Percentiles rank a stretch among this genome's conserved stretches.
These are phyloP conservation scores for Brachionus sp. DNA, from an alignment of 1,140 invertebrate species.

Conservation along the genomic window DNA sequence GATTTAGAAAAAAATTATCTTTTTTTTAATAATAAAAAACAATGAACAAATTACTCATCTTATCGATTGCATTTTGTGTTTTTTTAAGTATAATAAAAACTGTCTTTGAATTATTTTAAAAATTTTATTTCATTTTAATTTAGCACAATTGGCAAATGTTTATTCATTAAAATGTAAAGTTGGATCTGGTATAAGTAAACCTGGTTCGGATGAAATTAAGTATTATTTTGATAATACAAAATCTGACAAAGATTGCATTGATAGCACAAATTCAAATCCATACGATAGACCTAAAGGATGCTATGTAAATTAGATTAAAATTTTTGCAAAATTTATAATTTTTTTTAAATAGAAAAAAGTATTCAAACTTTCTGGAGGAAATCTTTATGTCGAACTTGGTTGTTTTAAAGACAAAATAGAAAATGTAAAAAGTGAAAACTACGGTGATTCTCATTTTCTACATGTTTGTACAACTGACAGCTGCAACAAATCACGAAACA, in stretches of 20 bases:
- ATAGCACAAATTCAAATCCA: background rate
- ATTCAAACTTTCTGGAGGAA: background rate
- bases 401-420: background rate
- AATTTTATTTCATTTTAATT: background rate
- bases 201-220: background rate
- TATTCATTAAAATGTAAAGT: background rate
- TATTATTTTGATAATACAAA: background rate
- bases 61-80: background rate
- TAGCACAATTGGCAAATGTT: background rate
- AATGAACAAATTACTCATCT: background rate
- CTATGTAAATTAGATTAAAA: background rate
- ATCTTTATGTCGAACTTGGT: background rate
- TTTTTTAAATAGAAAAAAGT: background rate
- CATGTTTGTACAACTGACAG: background rate
- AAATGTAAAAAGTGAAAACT: background rate
- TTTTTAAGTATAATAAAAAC: background rate
- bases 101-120: background rate
- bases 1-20: background rate
- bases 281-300: background rate
- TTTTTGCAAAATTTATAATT: background rate
- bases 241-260: background rate
- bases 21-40: background rate
- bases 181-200: background rate
- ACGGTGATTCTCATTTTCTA: background rate
- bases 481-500: background rate